phyloP scores from a whole-genome alignment of 2,113 vertebrate species.

The Pyrgilauda ruficollis region DNA sequence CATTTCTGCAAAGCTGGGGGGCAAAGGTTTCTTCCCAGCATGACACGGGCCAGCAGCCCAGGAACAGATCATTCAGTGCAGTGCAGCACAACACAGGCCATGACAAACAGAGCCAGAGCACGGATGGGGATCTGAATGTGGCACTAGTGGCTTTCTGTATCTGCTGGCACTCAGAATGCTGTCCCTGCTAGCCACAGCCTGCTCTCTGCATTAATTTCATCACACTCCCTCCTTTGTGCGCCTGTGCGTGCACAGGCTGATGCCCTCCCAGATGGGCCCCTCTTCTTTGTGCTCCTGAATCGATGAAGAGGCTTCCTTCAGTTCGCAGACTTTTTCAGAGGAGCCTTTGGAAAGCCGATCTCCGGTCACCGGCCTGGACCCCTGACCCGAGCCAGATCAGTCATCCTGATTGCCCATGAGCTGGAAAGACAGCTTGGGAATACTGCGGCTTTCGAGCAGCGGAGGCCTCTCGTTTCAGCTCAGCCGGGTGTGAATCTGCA shows the following conservation, averaged over 20 bases:
- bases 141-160: not conserved
- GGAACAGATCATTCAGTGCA: accelerated
- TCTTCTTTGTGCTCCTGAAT: constrained; percentile 60
- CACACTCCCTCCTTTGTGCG: constrained; percentile 24
- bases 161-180: not conserved
- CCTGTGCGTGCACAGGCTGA: not conserved
- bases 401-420: constrained; percentile 79
- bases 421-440: constrained; percentile 71
- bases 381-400: constrained; percentile 78
- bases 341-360: constrained; percentile 68
- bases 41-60: accelerated
- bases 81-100: not conserved
- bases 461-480: constrained; percentile 1
- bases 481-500: constrained; percentile 53
- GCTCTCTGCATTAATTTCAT: constrained; percentile 27
- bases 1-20: not conserved
- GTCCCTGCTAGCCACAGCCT: not conserved
- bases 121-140: not conserved
- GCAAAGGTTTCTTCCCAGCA: not conserved
- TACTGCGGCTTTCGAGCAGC: not conserved
- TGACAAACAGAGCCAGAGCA: not conserved
- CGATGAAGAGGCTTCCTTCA: constrained; percentile 50
- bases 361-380: constrained; percentile 76
- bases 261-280: constrained; percentile 48
- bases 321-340: constrained; percentile 40